Base-by-base conservation (phyloP, 64 coral and sea anemone species). In the Catalaphyllia jardinei region DNA sequence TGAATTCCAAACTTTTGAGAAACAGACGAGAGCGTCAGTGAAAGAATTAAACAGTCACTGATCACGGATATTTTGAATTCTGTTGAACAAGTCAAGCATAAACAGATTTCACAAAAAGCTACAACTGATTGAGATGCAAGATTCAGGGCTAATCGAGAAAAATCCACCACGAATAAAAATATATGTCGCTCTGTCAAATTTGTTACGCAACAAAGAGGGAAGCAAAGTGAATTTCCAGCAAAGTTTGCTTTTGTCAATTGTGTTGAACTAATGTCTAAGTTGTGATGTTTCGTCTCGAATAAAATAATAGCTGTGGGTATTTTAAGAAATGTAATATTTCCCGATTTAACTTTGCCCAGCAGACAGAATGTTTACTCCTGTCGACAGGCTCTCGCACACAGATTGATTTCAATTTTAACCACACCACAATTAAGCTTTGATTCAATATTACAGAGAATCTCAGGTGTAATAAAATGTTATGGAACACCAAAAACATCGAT, bases 41-140 rank as follows among this genome's bases (percentile, higher is more conserved):
- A 65, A 67, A 85, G n/a, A 71, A 71, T 80, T 80, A 85, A 85
- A 85, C 81, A 85, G 81, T 50, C 38, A 31, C 63, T 28, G 35
- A 71, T 51, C n/a, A 57, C 80, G 60, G 80, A 71, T 85, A 71
- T 71, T 85, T 85, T 31, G 62, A 85, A 85, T 85, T 85, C 81
- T 85, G 62, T 22, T 67, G 61, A 71, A 85, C 81, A 85, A 71
- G 20, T 85, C 62, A 67, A 71, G 62, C 81, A 71, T 71, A 71
- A n/a, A 31, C 14, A 35, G 18, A 13, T 14, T 63, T 33, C 62
- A 27, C 55, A 63, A 52, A 29, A 35, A 85, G 22, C 39, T 27
- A 18, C 28, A 85, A 28, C 62, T 71, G 31, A 35, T 39, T 13
- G 28, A 69, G 81, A 28, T 85, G 19, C 67, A 28, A 19, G 18